These are phyloP conservation scores for Nothoprocta pentlandii DNA, from an alignment of 2,113 vertebrate genomes.

Conservation along the genomic window DNA sequence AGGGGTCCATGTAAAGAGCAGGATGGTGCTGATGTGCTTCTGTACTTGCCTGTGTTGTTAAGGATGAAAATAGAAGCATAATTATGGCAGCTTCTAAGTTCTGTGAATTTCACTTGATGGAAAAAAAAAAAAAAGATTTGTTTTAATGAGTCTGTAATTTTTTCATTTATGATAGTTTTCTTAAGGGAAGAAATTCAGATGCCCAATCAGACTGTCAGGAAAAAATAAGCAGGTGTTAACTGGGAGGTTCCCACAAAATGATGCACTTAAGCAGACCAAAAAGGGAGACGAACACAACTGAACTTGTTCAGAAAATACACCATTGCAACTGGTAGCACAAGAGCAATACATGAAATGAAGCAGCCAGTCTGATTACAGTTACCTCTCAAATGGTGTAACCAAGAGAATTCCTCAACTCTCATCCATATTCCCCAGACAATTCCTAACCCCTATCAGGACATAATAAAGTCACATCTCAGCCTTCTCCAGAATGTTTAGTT, in stretches of 20 bases:
- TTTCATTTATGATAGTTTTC: not conserved
- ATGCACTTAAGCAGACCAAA: not conserved
- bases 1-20: not conserved
- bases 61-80: not conserved
- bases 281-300: not conserved
- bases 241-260: not conserved
- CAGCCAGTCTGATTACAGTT: not conserved
- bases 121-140: not conserved
- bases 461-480: not conserved
- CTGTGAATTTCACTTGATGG: not conserved
- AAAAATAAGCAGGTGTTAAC: accelerated
- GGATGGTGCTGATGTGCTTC: not conserved
- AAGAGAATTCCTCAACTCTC: not conserved
- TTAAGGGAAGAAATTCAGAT: not conserved
- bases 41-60: not conserved
- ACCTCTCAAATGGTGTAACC: accelerated
- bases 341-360: not conserved
- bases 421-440: too few species aligned
- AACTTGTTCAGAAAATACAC: not conserved
- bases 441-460: not conserved
- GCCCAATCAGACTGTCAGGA: not conserved
- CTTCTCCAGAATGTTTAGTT: not conserved
- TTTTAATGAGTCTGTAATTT: not conserved
- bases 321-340: not conserved
- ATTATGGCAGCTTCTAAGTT: not conserved